A percentile compares a stretch with the other conserved stretches of the same genome.
Conservation (phyloP, 2,113 vertebrate species). For the Anser cygnoides region DNA sequence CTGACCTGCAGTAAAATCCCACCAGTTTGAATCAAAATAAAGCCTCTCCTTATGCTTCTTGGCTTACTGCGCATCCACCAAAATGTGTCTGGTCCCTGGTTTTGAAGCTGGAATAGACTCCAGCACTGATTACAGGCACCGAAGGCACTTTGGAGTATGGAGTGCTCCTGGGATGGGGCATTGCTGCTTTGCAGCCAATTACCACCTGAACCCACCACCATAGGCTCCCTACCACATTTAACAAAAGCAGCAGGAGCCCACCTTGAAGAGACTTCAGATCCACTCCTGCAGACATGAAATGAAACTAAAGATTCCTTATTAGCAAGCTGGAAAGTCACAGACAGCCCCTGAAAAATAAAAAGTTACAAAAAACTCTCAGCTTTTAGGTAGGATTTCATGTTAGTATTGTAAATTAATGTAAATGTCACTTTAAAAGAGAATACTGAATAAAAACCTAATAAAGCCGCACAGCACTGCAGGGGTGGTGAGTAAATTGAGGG, state of each 20-base stretch:
- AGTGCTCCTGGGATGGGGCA: background rate
- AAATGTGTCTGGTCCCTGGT: background rate
- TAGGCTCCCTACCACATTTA: conserved; percentile 44
- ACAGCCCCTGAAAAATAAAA: conserved; percentile 60
- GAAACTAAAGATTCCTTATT: conserved; percentile 70
- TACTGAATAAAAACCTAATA: conserved; percentile 73
- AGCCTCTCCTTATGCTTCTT: background rate
- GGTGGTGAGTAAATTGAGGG: conserved; percentile 70
- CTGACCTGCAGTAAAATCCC: background rate
- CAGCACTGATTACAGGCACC: background rate
- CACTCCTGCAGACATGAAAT: conserved; percentile 59
- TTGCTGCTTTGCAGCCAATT: conserved; percentile 56
- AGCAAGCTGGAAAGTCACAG: conserved; percentile 45
- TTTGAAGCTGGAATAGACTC: conserved; percentile 25
- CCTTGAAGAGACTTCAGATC: conserved; percentile 51
- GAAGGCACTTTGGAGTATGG: background rate
- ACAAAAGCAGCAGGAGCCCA: conserved; percentile 60
- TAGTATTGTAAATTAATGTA: conserved; percentile 74
- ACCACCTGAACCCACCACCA: conserved; percentile 27
- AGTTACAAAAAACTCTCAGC: conserved; percentile 49
- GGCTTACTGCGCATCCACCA: background rate
- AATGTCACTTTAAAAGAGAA: conserved; percentile 77
- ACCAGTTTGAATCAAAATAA: background rate
- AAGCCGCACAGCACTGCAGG: conserved; percentile 64
- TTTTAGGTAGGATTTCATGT: conserved; percentile 68